These are phyloP conservation scores for Maconellicoccus hirsutus DNA, from an alignment of 1,140 invertebrate genomes.

Conservation along the genomic window DNA sequence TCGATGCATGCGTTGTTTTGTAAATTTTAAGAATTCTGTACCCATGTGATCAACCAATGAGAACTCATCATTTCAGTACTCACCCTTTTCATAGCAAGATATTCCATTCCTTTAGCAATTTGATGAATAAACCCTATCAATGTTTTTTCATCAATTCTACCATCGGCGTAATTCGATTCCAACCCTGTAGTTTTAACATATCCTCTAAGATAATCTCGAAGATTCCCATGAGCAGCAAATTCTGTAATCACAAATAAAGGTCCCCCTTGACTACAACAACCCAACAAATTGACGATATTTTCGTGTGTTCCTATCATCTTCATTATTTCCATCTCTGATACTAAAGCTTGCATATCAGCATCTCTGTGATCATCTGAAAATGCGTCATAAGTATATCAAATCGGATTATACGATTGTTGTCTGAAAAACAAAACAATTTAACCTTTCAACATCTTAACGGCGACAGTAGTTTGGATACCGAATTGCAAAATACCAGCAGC, in stretches of 20 bases:
- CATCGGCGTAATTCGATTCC: constrained; percentile 44
- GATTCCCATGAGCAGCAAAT: constrained; percentile 86
- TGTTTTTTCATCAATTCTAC: constrained; percentile 74
- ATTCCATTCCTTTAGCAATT: constrained; percentile 94
- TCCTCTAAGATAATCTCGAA: constrained; percentile 84
- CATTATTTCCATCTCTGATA: constrained; percentile 98
- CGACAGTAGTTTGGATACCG: constrained; percentile 62
- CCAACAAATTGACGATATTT: constrained; percentile 94
- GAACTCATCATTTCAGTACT: too few relatives aligned
- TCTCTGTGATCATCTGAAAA: constrained; percentile 87
- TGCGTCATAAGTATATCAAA: too few relatives aligned
- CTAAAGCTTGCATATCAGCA: constrained; percentile 88
- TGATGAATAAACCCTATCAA: constrained; percentile 95
- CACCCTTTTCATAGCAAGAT: constrained; percentile 81
- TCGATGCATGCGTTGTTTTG: too few relatives aligned
- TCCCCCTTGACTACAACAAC: constrained; percentile 89
- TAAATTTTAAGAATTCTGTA: too few relatives aligned
- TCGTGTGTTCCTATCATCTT: constrained; percentile 96
- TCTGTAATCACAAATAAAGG: constrained; percentile 96
- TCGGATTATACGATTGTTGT: too few relatives aligned
- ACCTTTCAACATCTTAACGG: constrained; percentile 98
- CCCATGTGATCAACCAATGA: too few relatives aligned
- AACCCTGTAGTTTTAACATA: constrained; percentile 59
- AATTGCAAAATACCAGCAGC: constrained; percentile 57
- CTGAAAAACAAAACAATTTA: too few relatives aligned